A percentile compares a stretch with the other conserved stretches of the same genome.
Conservation (phyloP, 2,113 vertebrate species). For the Henicopernis longicauda region DNA sequence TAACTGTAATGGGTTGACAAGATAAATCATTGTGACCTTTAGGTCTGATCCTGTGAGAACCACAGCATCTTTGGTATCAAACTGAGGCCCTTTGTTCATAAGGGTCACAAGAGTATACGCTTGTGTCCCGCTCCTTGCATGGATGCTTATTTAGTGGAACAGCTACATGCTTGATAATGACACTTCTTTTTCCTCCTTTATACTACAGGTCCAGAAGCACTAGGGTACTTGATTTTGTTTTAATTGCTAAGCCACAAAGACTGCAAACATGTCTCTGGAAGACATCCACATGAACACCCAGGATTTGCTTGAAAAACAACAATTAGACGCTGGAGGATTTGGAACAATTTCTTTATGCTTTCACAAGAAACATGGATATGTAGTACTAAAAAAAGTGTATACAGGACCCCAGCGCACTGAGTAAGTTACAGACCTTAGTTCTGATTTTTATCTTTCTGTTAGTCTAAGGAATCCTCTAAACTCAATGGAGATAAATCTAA, state of each 20-base stretch:
- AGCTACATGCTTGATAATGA: neutral
- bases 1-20: neutral
- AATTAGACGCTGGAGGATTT: constrained; percentile 86
- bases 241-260: neutral
- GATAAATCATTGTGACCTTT: neutral
- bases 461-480: neutral
- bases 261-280: constrained; percentile 71
- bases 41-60: neutral
- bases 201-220: neutral
- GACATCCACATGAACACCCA: constrained; percentile 79
- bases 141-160: neutral
- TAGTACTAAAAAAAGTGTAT: constrained; percentile 90
- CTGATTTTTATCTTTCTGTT: neutral
- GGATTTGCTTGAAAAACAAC: constrained; percentile 76
- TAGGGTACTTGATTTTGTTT: neutral
- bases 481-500: neutral
- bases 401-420: constrained; percentile 81
- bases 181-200: neutral
- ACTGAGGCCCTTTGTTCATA: neutral
- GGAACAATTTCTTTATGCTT: constrained; percentile 88
- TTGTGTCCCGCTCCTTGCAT: neutral
- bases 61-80: neutral
- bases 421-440: constrained; percentile 75
- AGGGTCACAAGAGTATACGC: neutral
- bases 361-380: constrained; percentile 82